A percentile compares a stretch with the other conserved stretches of the same genome.
phyloP scores from a whole-genome alignment of 2,797 vertebrate genomes.

The Staurois parvus region DNA sequence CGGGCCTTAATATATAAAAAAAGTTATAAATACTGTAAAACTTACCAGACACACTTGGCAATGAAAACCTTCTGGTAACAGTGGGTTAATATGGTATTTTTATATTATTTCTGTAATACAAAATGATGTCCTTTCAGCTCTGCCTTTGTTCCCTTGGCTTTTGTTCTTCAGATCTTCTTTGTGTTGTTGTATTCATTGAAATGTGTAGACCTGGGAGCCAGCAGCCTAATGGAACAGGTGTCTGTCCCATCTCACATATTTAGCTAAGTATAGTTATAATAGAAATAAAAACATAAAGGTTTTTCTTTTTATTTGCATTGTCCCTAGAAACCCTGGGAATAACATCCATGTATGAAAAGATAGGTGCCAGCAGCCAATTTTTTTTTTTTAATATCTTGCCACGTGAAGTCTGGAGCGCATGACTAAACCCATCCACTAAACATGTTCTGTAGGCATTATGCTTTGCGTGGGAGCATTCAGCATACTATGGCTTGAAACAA shows the following conservation, averaged over 20 bases:
- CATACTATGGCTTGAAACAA: slow-evolving; percentile 34
- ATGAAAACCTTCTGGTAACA: not conserved
- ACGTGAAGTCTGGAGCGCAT: slow-evolving; percentile 50
- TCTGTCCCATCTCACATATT: slow-evolving; percentile 32
- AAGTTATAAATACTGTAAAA: too few relatives aligned
- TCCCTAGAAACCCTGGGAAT: slow-evolving; percentile 60
- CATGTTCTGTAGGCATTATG: slow-evolving; percentile 48
- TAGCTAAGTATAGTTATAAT: slow-evolving; percentile 56
- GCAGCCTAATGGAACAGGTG: slow-evolving; percentile 61
- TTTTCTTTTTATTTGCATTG: slow-evolving; percentile 43
- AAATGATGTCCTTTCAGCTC: slow-evolving; percentile 45
- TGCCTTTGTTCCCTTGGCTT: slow-evolving; percentile 29
- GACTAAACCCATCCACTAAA: slow-evolving; percentile 47
- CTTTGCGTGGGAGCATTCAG: slow-evolving; percentile 25
- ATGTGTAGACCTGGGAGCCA: slow-evolving; percentile 49
- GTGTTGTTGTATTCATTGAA: slow-evolving; percentile 24
- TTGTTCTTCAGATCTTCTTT: slow-evolving; percentile 58
- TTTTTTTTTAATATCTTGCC: slow-evolving; percentile 32
- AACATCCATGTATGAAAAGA: slow-evolving; percentile 27
- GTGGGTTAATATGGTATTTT: slow-evolving; percentile 54
- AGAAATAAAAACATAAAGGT: slow-evolving; percentile 48
- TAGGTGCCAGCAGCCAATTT: slow-evolving; percentile 19
- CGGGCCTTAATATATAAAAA: too few relatives aligned
- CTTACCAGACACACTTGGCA: not conserved
- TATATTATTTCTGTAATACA: slow-evolving; percentile 50